Percentiles rank a stretch among this genome's conserved stretches.
Conservation (phyloP, 2,113 vertebrate species). For the Rattus rattus region DNA sequence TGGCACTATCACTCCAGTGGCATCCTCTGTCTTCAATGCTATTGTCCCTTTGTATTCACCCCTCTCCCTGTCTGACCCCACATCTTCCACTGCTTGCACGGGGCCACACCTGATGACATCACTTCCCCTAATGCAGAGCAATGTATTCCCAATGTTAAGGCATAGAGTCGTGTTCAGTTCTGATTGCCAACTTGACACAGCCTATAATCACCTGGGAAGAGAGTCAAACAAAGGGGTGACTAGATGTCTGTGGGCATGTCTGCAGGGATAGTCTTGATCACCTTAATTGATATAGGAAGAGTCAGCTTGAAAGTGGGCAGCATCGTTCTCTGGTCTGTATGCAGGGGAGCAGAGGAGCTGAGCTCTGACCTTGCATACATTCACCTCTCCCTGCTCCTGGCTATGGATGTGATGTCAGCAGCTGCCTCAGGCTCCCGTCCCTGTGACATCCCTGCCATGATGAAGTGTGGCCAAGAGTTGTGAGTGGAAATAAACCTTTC, state of each 20-base stretch:
- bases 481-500: too few relatives aligned
- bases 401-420: neutral
- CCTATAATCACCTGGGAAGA: neutral
- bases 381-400: neutral
- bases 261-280: neutral
- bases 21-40: accelerated
- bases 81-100: neutral
- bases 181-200: neutral
- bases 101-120: neutral
- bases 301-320: neutral
- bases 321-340: too few relatives aligned
- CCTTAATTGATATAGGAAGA: too few relatives aligned
- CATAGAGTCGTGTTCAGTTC: neutral
- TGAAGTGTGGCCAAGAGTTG: neutral
- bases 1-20: accelerated
- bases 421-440: neutral
- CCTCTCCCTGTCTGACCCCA: neutral
- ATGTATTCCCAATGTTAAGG: neutral
- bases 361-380: too few relatives aligned
- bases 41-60: neutral
- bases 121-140: neutral
- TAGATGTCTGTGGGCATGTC: neutral
- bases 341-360: too few relatives aligned
- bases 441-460: neutral
- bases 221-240: neutral